Evolutionary conservation across 2,797 vertebrate species (phyloP).

Genomic region (Rhinophrynus dorsalis): DNA sequence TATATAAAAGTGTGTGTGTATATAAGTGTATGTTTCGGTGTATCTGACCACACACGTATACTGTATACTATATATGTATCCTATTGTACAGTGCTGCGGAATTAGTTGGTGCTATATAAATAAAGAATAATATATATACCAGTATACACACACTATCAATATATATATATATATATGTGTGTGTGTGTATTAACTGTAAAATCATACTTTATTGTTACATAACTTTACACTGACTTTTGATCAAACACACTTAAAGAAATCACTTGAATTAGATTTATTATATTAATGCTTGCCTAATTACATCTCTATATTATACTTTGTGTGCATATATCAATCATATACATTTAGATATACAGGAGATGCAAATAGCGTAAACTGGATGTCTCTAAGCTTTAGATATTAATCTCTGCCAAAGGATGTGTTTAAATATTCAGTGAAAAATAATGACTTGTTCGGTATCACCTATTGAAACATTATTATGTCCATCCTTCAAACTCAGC

Average conservation of each 20-base stretch:
- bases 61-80: too few species aligned
- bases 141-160: too few species aligned
- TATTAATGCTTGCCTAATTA: not conserved
- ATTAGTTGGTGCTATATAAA: not conserved
- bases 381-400: conserved; percentile 66
- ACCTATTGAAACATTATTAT: conserved; percentile 99
- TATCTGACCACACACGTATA: too few species aligned
- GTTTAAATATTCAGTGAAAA: conserved; percentile 99
- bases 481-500: conserved; percentile 98
- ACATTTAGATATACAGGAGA: not conserved
- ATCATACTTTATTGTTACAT: too few species aligned
- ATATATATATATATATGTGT: not conserved
- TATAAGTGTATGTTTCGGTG: too few species aligned
- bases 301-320: not conserved
- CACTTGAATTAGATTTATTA: too few species aligned
- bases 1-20: too few species aligned
- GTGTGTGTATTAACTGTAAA: too few species aligned
- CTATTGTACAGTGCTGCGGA: too few species aligned
- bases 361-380: not conserved
- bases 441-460: conserved; percentile 96
- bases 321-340: not conserved
- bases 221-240: too few species aligned
- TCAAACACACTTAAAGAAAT: too few species aligned
- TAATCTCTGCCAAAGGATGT: conserved; percentile 93
- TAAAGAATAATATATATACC: not conserved